Conservation (phyloP, 2,888 invertebrate genomes). For the Polydrusus tereticollis region DNA sequence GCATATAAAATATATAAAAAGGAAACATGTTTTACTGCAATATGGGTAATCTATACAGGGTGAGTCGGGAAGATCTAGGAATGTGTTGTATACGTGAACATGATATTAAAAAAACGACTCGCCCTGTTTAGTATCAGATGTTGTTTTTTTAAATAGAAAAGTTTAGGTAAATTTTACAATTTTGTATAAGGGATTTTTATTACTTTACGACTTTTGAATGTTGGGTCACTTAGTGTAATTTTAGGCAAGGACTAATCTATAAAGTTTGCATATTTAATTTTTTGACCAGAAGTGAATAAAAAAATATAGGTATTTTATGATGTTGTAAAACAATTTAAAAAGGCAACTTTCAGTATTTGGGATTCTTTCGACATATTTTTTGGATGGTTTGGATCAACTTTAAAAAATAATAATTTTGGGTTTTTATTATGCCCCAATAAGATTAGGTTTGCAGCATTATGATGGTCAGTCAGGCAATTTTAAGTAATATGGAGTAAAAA, state of each 20-base stretch:
- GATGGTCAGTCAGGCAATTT: not conserved
- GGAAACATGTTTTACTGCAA: too few species aligned
- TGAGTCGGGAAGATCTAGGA: too few species aligned
- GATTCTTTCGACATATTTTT: not conserved
- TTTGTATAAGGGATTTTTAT: too few species aligned
- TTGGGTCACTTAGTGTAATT: not conserved
- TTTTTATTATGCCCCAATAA: not conserved
- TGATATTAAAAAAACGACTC: too few species aligned
- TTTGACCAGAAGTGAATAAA: not conserved
- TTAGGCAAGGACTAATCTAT: too few species aligned
- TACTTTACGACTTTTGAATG: not conserved
- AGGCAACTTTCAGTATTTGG: not conserved
- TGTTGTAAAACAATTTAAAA: not conserved
- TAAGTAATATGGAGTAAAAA: not conserved
- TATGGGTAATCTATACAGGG: too few species aligned
- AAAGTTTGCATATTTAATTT: too few species aligned
- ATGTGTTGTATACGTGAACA: too few species aligned
- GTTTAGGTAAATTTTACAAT: too few species aligned
- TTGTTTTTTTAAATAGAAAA: too few species aligned
- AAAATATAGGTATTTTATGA: not conserved
- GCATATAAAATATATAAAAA: too few species aligned
- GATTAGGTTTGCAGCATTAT: not conserved
- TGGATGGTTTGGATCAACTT: not conserved
- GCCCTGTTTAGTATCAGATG: too few species aligned
- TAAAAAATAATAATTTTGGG: not conserved